phyloP scores from a whole-genome alignment of 2,797 vertebrate species.

The Diceros bicornis region DNA sequence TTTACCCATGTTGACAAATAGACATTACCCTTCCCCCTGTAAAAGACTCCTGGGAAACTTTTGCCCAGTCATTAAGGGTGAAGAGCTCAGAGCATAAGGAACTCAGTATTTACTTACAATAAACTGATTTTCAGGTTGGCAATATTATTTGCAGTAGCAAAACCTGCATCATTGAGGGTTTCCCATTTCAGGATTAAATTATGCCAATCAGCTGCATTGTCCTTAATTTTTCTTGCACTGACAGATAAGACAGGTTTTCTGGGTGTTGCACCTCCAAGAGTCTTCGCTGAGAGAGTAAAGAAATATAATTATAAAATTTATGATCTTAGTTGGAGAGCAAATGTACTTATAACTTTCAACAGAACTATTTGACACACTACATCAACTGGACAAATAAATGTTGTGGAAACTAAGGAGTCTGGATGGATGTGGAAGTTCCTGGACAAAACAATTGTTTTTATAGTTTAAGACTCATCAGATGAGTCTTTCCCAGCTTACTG shows the following conservation, averaged over 20 bases:
- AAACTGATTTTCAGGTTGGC: constrained; percentile 91
- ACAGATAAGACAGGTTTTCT: constrained; percentile 92
- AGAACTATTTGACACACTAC: neutral
- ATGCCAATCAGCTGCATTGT: constrained; percentile 97
- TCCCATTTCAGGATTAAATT: constrained; percentile 97
- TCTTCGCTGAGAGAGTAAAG: constrained; percentile 77
- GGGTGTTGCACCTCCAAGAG: constrained; percentile 75
- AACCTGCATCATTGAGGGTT: constrained; percentile 92
- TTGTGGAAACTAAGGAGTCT: neutral
- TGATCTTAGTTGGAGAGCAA: neutral
- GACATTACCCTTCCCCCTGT: neutral
- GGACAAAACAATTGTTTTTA: neutral
- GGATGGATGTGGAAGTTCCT: neutral
- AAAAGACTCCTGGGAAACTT: neutral
- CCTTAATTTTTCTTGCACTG: constrained; percentile 95
- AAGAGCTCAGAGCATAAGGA: neutral
- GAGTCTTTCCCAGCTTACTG: neutral
- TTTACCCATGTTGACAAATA: neutral
- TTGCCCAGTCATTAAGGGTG: neutral
- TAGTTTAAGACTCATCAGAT: neutral
- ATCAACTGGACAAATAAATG: neutral
- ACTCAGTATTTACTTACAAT: constrained; percentile 88
- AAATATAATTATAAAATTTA: neutral
- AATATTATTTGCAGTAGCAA: constrained; percentile 90
- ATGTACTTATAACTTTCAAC: neutral